Conservation (phyloP, 2,113 vertebrate genomes). For the Melierax canorus region DNA sequence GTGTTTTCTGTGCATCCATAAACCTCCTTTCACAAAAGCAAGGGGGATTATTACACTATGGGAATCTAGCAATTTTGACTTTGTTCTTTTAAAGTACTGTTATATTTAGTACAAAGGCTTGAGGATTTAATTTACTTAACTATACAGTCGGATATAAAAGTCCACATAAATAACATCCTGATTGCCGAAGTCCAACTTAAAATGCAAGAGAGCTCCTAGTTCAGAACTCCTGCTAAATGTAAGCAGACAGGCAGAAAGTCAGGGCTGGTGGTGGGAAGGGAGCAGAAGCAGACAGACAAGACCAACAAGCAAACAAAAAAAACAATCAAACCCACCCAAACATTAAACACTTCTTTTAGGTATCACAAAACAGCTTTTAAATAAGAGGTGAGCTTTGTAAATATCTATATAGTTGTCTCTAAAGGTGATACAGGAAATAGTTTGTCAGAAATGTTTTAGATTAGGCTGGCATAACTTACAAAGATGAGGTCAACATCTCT, state of each 20-base stretch:
- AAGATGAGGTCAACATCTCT: background rate
- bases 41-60: background rate
- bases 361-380: background rate
- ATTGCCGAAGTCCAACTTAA: background rate
- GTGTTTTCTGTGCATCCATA: background rate
- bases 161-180: background rate
- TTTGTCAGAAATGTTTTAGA: background rate
- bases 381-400: background rate
- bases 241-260: background rate
- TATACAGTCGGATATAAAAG: background rate
- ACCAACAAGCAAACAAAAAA: background rate
- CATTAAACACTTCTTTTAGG: background rate
- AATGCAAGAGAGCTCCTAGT: background rate
- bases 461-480: background rate
- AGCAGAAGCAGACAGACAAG: background rate
- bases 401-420: background rate
- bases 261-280: accelerated
- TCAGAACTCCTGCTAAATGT: background rate
- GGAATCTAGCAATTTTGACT: background rate
- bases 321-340: background rate
- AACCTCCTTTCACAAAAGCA: background rate
- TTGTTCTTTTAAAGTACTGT: background rate
- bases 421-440: background rate
- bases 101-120: background rate
- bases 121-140: background rate